These are phyloP conservation scores for Glaucopsyche alexis DNA, from an alignment of 2,888 invertebrate species.

Conservation along the genomic window DNA sequence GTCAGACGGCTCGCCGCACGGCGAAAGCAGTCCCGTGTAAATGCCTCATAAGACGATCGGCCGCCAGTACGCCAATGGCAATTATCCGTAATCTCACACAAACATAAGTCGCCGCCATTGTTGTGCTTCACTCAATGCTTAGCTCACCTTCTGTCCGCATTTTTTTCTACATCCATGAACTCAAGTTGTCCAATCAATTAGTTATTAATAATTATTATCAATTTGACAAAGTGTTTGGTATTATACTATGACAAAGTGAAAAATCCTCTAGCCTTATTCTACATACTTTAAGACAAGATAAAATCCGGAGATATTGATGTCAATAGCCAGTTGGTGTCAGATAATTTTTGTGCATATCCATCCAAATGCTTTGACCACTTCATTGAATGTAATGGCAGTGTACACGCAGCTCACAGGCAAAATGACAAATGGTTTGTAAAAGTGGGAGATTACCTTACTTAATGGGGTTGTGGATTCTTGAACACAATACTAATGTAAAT, in stretches of 20 bases:
- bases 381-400: slow-evolving; percentile 11
- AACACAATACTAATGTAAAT: slow-evolving; percentile 39
- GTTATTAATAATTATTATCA: background rate
- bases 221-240: background rate
- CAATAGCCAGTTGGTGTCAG: background rate
- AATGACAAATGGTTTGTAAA: background rate
- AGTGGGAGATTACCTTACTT: background rate
- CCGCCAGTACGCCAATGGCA: no score
- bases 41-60: no score
- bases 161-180: no score
- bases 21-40: no score
- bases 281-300: background rate
- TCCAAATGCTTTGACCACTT: slow-evolving; percentile 10
- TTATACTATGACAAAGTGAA: background rate
- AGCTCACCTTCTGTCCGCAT: no score
- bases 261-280: background rate
- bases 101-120: no score
- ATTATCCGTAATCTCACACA: no score
- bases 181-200: no score
- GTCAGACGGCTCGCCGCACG: no score
- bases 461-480: slow-evolving; percentile 29
- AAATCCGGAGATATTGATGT: background rate
- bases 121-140: no score
- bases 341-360: background rate
- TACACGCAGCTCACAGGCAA: background rate